phyloP scores from a whole-genome alignment of 2,888 invertebrate species.

The Dryococelus australis region DNA sequence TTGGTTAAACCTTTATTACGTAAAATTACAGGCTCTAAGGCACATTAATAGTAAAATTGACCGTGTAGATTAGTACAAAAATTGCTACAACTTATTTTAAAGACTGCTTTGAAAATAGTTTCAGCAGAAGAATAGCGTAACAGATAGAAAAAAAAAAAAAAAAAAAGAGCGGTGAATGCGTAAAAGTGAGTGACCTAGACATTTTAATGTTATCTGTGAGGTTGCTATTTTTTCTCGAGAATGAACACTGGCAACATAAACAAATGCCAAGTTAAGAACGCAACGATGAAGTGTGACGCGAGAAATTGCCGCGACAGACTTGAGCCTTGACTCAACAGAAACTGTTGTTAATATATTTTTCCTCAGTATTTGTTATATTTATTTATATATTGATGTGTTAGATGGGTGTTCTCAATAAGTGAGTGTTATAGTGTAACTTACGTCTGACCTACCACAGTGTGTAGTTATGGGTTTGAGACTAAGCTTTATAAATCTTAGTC shows the following conservation, averaged over 20 bases:
- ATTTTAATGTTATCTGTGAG: too few relatives aligned
- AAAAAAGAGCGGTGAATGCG: too few relatives aligned
- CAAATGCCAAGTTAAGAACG: neutral
- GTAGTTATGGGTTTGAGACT: neutral
- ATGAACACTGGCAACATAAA: neutral
- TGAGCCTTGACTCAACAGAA: neutral
- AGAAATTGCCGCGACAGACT: neutral
- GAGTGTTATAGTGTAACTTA: neutral
- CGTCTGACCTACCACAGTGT: neutral
- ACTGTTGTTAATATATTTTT: neutral
- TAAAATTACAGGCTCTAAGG: too few relatives aligned
- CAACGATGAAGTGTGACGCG: neutral
- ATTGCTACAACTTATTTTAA: too few relatives aligned
- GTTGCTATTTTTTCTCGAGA: neutral
- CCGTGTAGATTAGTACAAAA: too few relatives aligned
- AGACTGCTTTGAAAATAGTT: too few relatives aligned
- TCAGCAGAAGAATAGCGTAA: too few relatives aligned
- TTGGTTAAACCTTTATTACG: too few relatives aligned
- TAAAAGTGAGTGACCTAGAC: too few relatives aligned
- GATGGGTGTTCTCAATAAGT: neutral
- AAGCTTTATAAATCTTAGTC: neutral
- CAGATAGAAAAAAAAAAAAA: too few relatives aligned
- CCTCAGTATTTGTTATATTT: neutral
- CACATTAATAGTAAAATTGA: too few relatives aligned
- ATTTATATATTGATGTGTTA: slow-evolving; percentile 16